Conservation (phyloP, 2,113 vertebrate species). For the Meriones unguiculatus region DNA sequence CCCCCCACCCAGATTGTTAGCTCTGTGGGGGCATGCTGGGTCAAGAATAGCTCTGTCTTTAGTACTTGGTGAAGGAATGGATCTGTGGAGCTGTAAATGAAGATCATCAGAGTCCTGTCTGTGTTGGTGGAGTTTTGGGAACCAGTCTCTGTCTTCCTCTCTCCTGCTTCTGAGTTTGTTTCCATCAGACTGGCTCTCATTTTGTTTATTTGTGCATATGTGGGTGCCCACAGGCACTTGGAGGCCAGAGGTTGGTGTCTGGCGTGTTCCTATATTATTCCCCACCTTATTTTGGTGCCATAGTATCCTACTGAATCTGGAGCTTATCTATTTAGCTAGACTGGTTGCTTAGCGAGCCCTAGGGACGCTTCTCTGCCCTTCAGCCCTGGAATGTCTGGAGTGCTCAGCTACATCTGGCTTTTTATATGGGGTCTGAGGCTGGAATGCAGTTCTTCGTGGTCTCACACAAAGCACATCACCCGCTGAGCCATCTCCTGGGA, state of each 20-base stretch:
- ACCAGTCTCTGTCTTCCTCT: background rate
- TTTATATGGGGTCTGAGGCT: background rate
- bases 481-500: background rate
- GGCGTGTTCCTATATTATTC: background rate
- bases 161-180: background rate
- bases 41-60: background rate
- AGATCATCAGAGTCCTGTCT: background rate
- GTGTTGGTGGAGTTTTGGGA: background rate
- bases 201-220: background rate
- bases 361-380: background rate
- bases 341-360: background rate
- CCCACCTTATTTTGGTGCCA: background rate
- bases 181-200: background rate
- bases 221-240: background rate
- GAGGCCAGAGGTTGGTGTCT: background rate
- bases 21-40: background rate
- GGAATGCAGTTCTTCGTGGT: background rate
- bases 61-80: background rate
- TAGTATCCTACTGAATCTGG: background rate
- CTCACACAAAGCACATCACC: background rate
- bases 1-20: background rate
- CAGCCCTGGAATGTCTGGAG: background rate
- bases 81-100: fast-evolving
- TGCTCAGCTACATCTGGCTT: background rate
- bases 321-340: background rate